Evolutionary conservation across 2,888 invertebrate genomes (phyloP), one percentile per base, ranked within the genome.

Genomic region (Tetranychus piercei): DNA sequence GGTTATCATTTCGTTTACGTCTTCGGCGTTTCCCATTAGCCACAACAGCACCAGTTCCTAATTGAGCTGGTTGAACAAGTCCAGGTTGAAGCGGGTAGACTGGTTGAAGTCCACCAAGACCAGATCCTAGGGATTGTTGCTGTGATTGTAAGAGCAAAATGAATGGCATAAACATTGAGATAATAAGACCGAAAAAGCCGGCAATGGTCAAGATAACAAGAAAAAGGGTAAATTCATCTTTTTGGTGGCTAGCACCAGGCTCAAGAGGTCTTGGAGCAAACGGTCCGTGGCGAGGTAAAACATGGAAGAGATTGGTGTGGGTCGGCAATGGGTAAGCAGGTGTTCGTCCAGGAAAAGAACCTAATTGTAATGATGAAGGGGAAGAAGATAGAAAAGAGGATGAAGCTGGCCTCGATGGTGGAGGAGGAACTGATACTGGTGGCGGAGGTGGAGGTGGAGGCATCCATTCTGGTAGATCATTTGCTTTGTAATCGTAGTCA

Each of bases 131-230:
- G 15, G 66, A 22, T 15, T 66, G 65, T 1, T 65, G 72, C 20
- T 69, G 69, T 11, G 69, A 69, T 23, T 69, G 69, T 15, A 75
- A 18, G 9, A 75, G 18, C 6, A 75, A 66, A 8, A 18, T 64
- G 45, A 75, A 75, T 43, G 75, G 75, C 75, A 75, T 73, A 65
- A 75, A 44, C 75, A 75, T 67, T 72, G 75, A 72, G 45, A 75
- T 72, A 66, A 75, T 75, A 43, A 75, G 22, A 8, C 75, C 75
- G n/a, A 75, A 75, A 67, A 75, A 75, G 20, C 75, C 75, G 22
- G 75, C 75, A 43, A 75, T 75, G 20, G 75, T 75, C 8, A 75
- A 34, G n/a, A 75, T 44, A 44, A 75, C 75, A 1, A 75, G 72
- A 75, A 75, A 75, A 22, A 75, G 72, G 15, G 75, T 71, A 22